phyloP scores from a whole-genome alignment of 2,797 vertebrate species.

The Rallus crepitans region DNA sequence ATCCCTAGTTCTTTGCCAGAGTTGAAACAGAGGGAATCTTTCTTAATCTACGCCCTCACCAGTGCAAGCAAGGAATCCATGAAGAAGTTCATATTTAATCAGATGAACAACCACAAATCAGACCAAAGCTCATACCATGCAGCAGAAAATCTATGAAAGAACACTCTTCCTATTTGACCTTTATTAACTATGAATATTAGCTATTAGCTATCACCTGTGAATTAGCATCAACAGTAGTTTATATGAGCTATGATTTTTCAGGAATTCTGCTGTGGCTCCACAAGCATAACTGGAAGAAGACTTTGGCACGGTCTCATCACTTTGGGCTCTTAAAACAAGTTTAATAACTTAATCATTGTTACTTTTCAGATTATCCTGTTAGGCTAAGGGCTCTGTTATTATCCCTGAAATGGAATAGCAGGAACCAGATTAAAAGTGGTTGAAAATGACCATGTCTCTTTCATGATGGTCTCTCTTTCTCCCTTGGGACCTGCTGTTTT shows the following conservation, averaged over 20 bases:
- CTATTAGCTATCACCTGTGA: not conserved
- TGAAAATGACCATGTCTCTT: not conserved
- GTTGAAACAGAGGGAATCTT: not conserved
- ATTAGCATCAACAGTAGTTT: not conserved
- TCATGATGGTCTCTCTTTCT: not conserved
- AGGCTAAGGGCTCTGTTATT: not conserved
- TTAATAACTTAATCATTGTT: not conserved
- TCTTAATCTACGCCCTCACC: not conserved
- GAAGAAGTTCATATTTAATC: not conserved
- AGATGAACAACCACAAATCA: not conserved
- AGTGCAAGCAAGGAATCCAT: not conserved
- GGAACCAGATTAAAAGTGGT: not conserved
- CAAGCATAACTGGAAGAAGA: not conserved
- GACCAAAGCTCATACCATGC: not conserved
- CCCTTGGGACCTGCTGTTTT: not conserved
- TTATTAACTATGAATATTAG: not conserved
- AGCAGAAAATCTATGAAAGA: not conserved
- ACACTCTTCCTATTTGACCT: not conserved
- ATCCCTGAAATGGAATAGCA: not conserved
- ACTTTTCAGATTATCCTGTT: not conserved
- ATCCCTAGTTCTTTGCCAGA: not conserved
- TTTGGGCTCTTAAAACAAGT: not conserved
- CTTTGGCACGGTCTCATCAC: not conserved
- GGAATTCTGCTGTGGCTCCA: not conserved
- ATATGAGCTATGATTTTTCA: not conserved